Evolutionary conservation across 2,888 invertebrate species (phyloP).

Genomic region (Trichacis sp.): DNA sequence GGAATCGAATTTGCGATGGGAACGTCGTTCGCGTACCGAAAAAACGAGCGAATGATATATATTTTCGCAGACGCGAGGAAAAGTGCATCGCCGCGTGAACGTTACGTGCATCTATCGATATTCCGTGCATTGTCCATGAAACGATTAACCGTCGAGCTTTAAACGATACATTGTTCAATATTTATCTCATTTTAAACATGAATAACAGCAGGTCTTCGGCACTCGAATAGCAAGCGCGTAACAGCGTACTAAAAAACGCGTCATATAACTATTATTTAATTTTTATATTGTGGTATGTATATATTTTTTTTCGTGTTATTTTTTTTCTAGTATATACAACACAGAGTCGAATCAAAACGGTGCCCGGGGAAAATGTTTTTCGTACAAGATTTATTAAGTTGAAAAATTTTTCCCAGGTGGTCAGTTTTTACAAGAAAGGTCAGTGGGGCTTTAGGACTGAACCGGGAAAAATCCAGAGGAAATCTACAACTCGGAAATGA

Average conservation of each 20-base stretch:
- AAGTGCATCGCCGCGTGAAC: too few species aligned
- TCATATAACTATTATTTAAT: conserved; percentile 62
- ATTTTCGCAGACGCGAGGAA: conserved; percentile 23
- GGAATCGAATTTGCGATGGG: too few species aligned
- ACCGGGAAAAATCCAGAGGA: background rate
- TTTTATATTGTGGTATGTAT: conserved; percentile 63
- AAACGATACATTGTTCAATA: conserved; percentile 55
- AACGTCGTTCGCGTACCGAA: background rate
- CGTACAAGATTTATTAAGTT: too few species aligned
- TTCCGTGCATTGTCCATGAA: conserved; percentile 46
- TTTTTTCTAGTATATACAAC: conserved; percentile 64
- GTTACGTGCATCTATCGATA: conserved; percentile 35
- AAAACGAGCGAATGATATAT: background rate
- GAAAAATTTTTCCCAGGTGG: too few species aligned
- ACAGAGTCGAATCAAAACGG: conserved; percentile 54
- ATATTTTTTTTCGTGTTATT: conserved; percentile 56
- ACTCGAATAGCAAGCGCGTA: conserved; percentile 60
- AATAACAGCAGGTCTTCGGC: conserved; percentile 64
- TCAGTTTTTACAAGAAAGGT: conserved; percentile 17
- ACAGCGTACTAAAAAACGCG: conserved; percentile 52
- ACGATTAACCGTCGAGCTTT: conserved; percentile 52
- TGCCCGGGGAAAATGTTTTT: too few species aligned
- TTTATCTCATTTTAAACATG: conserved; percentile 57
- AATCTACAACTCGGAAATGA: background rate
- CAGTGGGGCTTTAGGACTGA: background rate